Evolutionary conservation across 1,140 invertebrate genomes (phyloP).

Genomic region (Heterodera carotae): DNA sequence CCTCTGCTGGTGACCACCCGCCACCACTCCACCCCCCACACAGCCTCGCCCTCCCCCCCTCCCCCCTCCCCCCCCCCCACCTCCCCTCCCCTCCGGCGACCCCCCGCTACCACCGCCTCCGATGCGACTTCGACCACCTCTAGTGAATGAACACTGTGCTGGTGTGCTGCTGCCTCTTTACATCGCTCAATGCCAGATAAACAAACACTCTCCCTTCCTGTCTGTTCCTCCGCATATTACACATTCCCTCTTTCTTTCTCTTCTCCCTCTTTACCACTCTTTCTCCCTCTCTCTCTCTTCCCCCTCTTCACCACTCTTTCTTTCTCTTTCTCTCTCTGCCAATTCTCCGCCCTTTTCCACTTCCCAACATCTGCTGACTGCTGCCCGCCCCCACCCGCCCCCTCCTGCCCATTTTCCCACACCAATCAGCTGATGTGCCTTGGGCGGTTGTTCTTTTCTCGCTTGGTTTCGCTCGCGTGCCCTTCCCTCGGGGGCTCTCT

Average conservation of each 20-base stretch:
- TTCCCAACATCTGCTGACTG: neutral
- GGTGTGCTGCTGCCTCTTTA: too few relatives aligned
- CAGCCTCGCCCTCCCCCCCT: neutral
- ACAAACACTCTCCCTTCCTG: neutral
- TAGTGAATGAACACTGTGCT: too few relatives aligned
- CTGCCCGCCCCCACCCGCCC: neutral
- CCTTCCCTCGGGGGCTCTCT: neutral
- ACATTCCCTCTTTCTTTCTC: neutral
- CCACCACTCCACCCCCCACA: neutral
- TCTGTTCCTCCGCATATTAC: neutral
- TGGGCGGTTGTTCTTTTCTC: neutral
- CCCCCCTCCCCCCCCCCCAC: too few relatives aligned
- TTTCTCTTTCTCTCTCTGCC: neutral
- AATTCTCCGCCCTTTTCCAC: neutral
- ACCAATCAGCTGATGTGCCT: conserved; percentile 11
- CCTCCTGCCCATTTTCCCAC: neutral
- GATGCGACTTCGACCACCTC: too few relatives aligned
- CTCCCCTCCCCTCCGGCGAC: too few relatives aligned
- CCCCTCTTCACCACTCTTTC: neutral
- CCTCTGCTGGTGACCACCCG: too few relatives aligned
- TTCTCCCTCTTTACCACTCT: neutral
- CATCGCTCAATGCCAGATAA: too few relatives aligned
- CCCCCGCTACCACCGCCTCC: too few relatives aligned
- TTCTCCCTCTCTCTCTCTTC: neutral
- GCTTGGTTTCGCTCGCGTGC: neutral